Evolutionary conservation across 2,888 invertebrate species (phyloP).

Genomic region (Rhamnusium bicolor): DNA sequence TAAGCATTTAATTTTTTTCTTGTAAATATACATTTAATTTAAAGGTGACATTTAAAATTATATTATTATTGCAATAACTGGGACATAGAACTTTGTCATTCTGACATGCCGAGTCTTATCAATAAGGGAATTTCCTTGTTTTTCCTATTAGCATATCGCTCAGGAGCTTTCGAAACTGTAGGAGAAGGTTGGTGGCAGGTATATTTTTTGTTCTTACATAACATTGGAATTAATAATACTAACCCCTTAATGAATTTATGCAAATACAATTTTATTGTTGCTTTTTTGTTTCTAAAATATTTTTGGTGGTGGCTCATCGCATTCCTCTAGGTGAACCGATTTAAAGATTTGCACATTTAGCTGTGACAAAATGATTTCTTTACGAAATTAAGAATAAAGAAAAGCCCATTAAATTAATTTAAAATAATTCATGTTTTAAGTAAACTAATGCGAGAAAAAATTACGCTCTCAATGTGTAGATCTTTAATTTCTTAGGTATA

Average conservation of each 20-base stretch:
- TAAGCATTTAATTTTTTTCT: too few species aligned
- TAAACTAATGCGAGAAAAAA: background rate
- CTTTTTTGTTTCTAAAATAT: conserved; percentile 4
- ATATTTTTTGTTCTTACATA: conserved; percentile 15
- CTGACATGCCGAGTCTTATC: background rate
- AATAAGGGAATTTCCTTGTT: background rate
- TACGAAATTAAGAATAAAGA: too few species aligned
- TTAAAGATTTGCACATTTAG: background rate
- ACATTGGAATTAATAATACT: conserved; percentile 8
- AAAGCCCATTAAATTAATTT: too few species aligned
- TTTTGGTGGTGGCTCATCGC: conserved; percentile 51
- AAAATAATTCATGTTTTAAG: too few species aligned
- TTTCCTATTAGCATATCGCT: conserved; percentile 15
- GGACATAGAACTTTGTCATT: background rate
- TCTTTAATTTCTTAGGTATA: background rate
- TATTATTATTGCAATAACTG: background rate
- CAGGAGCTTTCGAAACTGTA: conserved; percentile 21
- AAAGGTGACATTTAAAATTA: too few species aligned
- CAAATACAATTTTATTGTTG: background rate
- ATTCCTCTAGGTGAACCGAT: background rate
- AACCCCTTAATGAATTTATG: background rate
- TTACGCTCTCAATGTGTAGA: background rate
- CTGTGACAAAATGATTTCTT: too few species aligned
- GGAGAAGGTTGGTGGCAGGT: conserved; percentile 40
- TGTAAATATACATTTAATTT: too few species aligned